Evolutionary conservation across 2,113 vertebrate genomes (phyloP).

Genomic region (Dermatemys mawii): DNA sequence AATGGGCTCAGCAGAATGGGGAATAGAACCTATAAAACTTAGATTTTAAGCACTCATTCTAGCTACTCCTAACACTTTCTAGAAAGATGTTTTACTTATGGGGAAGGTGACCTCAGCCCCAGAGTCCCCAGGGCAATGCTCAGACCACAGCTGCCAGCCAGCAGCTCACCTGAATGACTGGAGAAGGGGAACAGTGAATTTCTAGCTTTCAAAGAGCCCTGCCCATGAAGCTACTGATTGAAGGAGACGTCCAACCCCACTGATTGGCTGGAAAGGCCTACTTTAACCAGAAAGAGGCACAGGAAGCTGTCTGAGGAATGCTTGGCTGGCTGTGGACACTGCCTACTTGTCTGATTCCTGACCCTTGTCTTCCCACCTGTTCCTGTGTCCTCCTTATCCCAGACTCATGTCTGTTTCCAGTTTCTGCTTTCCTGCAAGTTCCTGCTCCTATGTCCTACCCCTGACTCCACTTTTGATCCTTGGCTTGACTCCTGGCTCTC

Average conservation of each 20-base stretch:
- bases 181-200: too few relatives aligned
- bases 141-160: neutral
- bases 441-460: neutral
- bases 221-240: neutral
- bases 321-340: neutral
- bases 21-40: fast-evolving
- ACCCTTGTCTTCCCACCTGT: neutral
- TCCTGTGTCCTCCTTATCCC: neutral
- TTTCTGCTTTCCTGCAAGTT: neutral
- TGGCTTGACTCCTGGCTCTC: neutral
- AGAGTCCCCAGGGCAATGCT: neutral
- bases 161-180: neutral
- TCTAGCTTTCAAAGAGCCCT: neutral
- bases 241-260: neutral
- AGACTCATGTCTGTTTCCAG: neutral
- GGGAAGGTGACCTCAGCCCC: neutral
- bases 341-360: neutral
- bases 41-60: neutral
- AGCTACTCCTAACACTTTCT: neutral
- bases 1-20: fast-evolving
- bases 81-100: neutral
- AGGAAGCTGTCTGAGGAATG: too few relatives aligned
- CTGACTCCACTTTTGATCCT: neutral
- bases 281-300: neutral
- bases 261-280: neutral